Percentiles rank a stretch among this genome's conserved stretches.
Evolutionary conservation across 2,888 invertebrate genomes (phyloP).

Genomic region (Cylindroiulus punctatus): DNA sequence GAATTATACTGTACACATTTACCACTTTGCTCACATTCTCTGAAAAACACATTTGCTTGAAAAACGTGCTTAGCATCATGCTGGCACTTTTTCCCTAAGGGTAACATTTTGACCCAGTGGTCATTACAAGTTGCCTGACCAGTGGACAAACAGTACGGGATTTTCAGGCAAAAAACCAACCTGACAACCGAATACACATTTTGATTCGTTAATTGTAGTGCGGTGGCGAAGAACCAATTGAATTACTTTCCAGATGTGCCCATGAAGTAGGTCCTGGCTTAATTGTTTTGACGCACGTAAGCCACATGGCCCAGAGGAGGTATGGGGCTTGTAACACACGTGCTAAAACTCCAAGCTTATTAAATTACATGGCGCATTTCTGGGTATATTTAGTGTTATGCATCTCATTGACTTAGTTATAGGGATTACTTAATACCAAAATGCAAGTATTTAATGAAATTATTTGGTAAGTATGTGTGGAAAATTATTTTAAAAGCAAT

Average conservation of each 20-base stretch:
- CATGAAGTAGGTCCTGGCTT: background rate
- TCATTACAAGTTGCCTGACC: background rate
- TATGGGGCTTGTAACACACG: background rate
- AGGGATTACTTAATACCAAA: too few species aligned
- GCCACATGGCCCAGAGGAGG: background rate
- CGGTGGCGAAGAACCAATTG: background rate
- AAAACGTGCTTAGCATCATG: background rate
- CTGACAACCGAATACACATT: background rate
- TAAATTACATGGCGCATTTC: too few species aligned
- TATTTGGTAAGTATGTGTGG: too few species aligned
- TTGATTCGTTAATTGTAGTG: background rate
- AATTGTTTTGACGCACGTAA: slow-evolving; percentile 32
- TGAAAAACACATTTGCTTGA: too few species aligned
- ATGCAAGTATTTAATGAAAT: too few species aligned
- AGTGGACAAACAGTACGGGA: background rate
- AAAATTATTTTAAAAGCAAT: too few species aligned
- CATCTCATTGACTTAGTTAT: too few species aligned
- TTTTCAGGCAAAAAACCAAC: background rate
- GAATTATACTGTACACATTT: too few species aligned
- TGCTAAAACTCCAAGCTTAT: background rate
- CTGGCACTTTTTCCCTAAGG: background rate
- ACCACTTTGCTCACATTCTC: too few species aligned
- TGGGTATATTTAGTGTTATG: too few species aligned
- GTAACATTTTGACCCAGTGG: background rate
- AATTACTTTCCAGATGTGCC: background rate